Evolutionary conservation across 2,888 invertebrate species (phyloP), one percentile per base, ranked within the genome.

Genomic region (Aphodius granarius): DNA sequence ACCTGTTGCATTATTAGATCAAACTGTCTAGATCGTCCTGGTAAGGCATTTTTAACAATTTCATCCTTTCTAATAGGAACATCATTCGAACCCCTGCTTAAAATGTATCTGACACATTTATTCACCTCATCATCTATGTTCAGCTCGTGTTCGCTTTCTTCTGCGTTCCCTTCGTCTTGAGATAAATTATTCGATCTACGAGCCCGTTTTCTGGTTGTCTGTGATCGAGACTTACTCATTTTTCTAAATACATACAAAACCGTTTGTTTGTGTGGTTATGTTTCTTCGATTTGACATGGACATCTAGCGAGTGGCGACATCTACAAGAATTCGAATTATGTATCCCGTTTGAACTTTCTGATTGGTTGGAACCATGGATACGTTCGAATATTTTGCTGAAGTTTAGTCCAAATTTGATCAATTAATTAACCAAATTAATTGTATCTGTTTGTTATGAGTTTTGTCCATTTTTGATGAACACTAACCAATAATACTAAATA

Each of bases 21-120:
- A 66, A 66, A 68, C 9, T 0, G 18, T n/a, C 23, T 22, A n/a
- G 21, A 17, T 0, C 22, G 16, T 16, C 65, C 65, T n/a, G 21
- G 21, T 16, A n/a, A 5, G 22, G 19, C 22, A 65, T 73, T n/a
- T 65, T 73, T 73, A 3, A 21, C 18, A 5, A 73, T 20, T 13
- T 73, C 73, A 15, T 0, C 65, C 23, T 73, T 73, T 22, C 23
- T 65, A 43, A 73, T 66, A 1, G 73, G 73, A 15, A 66, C 5
- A 66, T 73, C 66, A 5, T 15, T 23, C 17, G 43, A 23, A 13
- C 66, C 21, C 15, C 17, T 22, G 15, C 17, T 15, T 23, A 73
- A 21, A 66, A 73, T 18, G 43, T 73, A 73, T 19, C 73, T 66
- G 5, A 73, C 73, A 66, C 73, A 66, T 73, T 17, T 73, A 15